Conservation (phyloP, 2,113 vertebrate species). For the Phodopus roborovskii region DNA sequence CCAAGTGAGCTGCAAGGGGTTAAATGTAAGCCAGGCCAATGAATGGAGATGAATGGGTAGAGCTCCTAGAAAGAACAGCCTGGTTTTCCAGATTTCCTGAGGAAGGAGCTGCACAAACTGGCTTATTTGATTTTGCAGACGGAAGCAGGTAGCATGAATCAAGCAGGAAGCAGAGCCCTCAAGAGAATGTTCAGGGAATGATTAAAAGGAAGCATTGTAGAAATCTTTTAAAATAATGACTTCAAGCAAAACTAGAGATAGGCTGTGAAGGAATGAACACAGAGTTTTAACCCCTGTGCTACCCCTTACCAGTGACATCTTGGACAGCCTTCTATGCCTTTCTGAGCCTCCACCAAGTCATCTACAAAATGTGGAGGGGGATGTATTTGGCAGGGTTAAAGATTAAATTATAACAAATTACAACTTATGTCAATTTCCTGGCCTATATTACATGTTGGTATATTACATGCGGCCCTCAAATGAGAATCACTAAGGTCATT, state of each 20-base stretch:
- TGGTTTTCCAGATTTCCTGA: constrained; percentile 83
- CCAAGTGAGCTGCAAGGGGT: constrained; percentile 46
- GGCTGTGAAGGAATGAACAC: constrained; percentile 4
- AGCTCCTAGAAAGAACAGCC: constrained; percentile 79
- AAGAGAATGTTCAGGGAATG: constrained; percentile 66
- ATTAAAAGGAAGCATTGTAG: constrained; percentile 70
- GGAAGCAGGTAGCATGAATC: constrained; percentile 76
- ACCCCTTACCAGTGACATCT: background rate
- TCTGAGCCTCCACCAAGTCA: background rate
- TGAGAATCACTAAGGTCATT: background rate
- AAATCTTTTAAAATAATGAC: constrained; percentile 54
- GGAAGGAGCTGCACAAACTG: constrained; percentile 79
- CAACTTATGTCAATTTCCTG: background rate
- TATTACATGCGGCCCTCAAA: background rate
- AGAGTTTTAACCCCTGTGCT: background rate
- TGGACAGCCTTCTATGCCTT: background rate
- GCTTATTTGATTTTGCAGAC: constrained; percentile 80
- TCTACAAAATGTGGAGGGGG: background rate
- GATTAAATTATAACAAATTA: background rate
- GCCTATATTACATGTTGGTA: background rate
- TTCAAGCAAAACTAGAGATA: constrained; percentile 37
- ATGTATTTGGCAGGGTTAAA: background rate
- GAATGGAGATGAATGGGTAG: constrained; percentile 72
- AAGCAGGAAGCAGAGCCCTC: constrained; percentile 76
- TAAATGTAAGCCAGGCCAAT: constrained; percentile 55